A percentile compares a stretch with the other conserved stretches of the same genome.
These are phyloP conservation scores for Drosophila insularis DNA, from an alignment of 1,140 invertebrate genomes.

Conservation along the genomic window DNA sequence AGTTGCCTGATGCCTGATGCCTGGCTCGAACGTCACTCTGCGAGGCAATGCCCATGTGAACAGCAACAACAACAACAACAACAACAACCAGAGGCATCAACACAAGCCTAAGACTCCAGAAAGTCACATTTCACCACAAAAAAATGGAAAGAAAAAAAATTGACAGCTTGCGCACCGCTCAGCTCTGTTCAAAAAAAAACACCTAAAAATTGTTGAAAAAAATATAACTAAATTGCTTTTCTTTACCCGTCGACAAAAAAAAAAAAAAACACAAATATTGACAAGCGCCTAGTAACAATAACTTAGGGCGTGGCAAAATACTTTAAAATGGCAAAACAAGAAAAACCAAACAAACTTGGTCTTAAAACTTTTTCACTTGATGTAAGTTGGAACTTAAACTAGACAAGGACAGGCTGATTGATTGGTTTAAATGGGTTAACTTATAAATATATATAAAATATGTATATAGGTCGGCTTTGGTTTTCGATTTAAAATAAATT, in stretches of 20 bases:
- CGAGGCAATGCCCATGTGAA: conserved; percentile 55
- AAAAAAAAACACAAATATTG: neutral
- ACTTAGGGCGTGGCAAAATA: neutral
- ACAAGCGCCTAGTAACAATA: neutral
- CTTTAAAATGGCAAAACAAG: neutral
- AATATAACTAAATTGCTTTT: conserved; percentile 3
- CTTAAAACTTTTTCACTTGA: no score
- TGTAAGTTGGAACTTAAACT: neutral
- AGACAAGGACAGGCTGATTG: neutral
- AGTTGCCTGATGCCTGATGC: conserved; percentile 36
- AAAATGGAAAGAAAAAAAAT: conserved; percentile 11
- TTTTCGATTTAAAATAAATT: no score
- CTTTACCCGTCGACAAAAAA: neutral
- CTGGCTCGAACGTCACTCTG: conserved; percentile 25
- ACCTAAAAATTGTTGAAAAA: neutral
- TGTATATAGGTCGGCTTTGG: no score
- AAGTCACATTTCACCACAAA: conserved; percentile 13
- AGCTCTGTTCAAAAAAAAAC: neutral
- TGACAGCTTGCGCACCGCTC: conserved; percentile 1
- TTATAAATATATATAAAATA: no score
- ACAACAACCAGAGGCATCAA: conserved; percentile 17
- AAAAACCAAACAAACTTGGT: neutral
- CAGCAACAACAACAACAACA: conserved; percentile 49
- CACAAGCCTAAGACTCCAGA: conserved; percentile 1
- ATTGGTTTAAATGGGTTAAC: no score